These are phyloP conservation scores for Danaus plexippus DNA, from an alignment of 1,140 invertebrate species.

Conservation along the genomic window DNA sequence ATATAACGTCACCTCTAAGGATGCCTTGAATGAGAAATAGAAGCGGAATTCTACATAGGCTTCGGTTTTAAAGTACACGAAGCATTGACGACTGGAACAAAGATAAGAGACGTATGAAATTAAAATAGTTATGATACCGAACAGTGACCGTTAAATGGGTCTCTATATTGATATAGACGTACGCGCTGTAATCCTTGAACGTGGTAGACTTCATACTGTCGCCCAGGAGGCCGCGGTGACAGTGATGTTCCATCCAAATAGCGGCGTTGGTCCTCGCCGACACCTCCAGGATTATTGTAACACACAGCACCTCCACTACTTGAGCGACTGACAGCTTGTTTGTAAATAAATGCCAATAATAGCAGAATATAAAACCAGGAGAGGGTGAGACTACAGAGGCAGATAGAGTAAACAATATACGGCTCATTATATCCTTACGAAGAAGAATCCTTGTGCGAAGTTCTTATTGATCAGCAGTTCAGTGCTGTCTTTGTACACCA, in stretches of 20 bases:
- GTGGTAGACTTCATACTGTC: conserved; percentile 1
- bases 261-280: conserved; percentile 32
- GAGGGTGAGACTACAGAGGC: neutral
- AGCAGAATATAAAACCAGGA: neutral
- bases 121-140: neutral
- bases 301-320: conserved; percentile 29
- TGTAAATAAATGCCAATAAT: neutral
- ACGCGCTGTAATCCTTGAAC: conserved; percentile 17
- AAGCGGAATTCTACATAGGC: conserved; percentile 42
- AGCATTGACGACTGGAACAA: conserved; percentile 35
- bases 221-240: conserved; percentile 25
- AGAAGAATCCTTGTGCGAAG: conserved; percentile 44
- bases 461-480: conserved; percentile 40
- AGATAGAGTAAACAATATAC: too few species aligned
- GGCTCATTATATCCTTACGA: conserved; percentile 26
- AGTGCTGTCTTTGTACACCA: conserved; percentile 39
- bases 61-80: conserved; percentile 40
- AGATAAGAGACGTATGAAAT: neutral
- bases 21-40: conserved; percentile 38
- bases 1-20: conserved; percentile 30
- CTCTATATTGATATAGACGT: conserved; percentile 1
- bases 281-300: conserved; percentile 24
- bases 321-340: conserved; percentile 31
- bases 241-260: conserved; percentile 47
- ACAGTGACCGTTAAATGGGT: too few species aligned